Conservation (phyloP, 2,113 vertebrate genomes). For the Dolichotis patagonum region DNA sequence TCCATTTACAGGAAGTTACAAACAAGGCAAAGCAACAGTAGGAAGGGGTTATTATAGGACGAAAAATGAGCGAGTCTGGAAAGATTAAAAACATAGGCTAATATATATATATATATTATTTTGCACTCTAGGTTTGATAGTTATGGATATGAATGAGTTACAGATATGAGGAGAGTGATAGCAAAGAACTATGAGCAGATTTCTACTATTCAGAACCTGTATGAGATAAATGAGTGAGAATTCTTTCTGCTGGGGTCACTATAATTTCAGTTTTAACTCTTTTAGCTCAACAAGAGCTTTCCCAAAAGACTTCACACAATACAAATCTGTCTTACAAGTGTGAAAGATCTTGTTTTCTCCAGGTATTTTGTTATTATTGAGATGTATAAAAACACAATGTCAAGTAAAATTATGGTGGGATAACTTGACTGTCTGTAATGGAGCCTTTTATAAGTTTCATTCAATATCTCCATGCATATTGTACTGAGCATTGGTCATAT, state of each 20-base stretch:
- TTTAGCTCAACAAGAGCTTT: constrained; percentile 46
- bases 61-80: constrained; percentile 62
- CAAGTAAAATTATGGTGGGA: not conserved
- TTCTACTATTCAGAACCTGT: not conserved
- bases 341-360: not conserved
- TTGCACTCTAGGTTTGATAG: constrained; percentile 49
- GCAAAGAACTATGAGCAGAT: constrained; percentile 36
- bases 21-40: constrained; percentile 66
- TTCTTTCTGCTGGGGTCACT: constrained; percentile 39
- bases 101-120: constrained; percentile 71
- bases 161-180: not conserved
- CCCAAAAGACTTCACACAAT: constrained; percentile 48
- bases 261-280: constrained; percentile 49
- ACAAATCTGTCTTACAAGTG: constrained; percentile 59
- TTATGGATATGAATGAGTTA: not conserved
- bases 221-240: constrained; percentile 58
- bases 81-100: constrained; percentile 48
- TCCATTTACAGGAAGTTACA: constrained; percentile 5
- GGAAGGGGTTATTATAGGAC: constrained; percentile 59
- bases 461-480: not conserved
- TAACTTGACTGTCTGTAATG: not conserved
- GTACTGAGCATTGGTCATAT: not conserved
- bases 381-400: not conserved
- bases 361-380: constrained; percentile 14
- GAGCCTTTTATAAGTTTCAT: not conserved